Conservation (phyloP, 2,888 invertebrate species). For the Drosophila atroscutellata region DNA sequence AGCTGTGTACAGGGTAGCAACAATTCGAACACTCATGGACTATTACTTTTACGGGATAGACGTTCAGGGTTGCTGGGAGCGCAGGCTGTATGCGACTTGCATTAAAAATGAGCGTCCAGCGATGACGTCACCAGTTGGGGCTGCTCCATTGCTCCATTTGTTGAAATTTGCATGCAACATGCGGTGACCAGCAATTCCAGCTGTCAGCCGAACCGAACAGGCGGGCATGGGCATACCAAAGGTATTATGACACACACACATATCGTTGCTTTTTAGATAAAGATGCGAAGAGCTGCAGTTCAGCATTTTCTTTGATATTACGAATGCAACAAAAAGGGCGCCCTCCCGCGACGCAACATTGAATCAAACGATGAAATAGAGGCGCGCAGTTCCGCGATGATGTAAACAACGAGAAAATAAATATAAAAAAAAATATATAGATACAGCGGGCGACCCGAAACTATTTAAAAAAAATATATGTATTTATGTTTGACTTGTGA, state of each 20-base stretch:
- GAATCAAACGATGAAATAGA: constrained; percentile 27
- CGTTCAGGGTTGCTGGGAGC: constrained; percentile 42
- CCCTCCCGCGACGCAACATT: constrained; percentile 46
- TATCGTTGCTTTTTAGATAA: constrained; percentile 59
- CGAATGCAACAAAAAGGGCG: constrained; percentile 73
- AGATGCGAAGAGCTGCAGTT: constrained; percentile 51
- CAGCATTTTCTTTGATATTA: constrained; percentile 55
- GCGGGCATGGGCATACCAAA: constrained; percentile 52
- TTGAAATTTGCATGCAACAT: constrained; percentile 67
- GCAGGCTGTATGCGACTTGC: constrained; percentile 59
- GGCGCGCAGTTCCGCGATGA: constrained; percentile 72
- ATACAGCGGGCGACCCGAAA: constrained; percentile 62
- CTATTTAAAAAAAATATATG: constrained; percentile 49
- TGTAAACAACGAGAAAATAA: constrained; percentile 65
- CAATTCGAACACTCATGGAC: background rate
- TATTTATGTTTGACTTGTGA: constrained; percentile 8
- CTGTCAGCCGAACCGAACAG: constrained; percentile 5
- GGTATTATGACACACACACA: constrained; percentile 74
- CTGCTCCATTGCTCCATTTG: constrained; percentile 64
- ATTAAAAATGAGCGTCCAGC: constrained; percentile 56
- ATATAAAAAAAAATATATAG: constrained; percentile 25
- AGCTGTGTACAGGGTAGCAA: background rate
- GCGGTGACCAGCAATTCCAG: constrained; percentile 18
- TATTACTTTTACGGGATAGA: constrained; percentile 12
- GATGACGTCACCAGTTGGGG: constrained; percentile 59